Evolutionary conservation across 2,888 invertebrate genomes (phyloP).

Genomic region (Hermaeophaga mercurialis): DNA sequence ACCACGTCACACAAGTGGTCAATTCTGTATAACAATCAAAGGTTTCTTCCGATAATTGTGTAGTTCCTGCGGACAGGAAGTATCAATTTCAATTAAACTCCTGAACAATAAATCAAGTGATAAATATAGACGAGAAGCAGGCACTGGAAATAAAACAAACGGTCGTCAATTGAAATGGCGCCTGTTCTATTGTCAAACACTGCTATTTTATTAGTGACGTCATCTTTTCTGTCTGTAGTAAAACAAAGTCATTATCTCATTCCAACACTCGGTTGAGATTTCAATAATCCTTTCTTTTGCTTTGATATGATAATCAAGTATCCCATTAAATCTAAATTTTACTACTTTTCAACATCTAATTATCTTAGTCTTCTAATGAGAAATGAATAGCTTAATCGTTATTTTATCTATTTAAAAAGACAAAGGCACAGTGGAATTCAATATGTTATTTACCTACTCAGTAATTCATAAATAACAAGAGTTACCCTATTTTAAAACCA

Average conservation of each 20-base stretch:
- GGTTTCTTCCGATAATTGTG: slow-evolving; percentile 32
- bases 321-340: background rate
- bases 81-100: slow-evolving; percentile 57
- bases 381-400: too few species aligned
- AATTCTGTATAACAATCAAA: slow-evolving; percentile 14
- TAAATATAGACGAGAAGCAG: slow-evolving; percentile 54
- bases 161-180: slow-evolving; percentile 57
- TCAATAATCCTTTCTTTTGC: slow-evolving; percentile 8
- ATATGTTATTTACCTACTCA: too few species aligned
- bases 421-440: too few species aligned
- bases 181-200: slow-evolving; percentile 53
- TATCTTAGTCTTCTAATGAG: too few species aligned
- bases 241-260: slow-evolving; percentile 41
- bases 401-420: too few species aligned
- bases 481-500: too few species aligned
- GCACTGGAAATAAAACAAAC: slow-evolving; percentile 55
- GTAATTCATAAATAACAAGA: too few species aligned
- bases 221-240: slow-evolving; percentile 44
- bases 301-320: slow-evolving; percentile 4
- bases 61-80: slow-evolving; percentile 51
- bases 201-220: slow-evolving; percentile 49
- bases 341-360: too few species aligned
- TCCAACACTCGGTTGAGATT: slow-evolving; percentile 31
- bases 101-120: slow-evolving; percentile 57
- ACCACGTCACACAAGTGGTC: background rate